Conservation (phyloP, 1,140 invertebrate species). For the Lysiphlebus fabarum region DNA sequence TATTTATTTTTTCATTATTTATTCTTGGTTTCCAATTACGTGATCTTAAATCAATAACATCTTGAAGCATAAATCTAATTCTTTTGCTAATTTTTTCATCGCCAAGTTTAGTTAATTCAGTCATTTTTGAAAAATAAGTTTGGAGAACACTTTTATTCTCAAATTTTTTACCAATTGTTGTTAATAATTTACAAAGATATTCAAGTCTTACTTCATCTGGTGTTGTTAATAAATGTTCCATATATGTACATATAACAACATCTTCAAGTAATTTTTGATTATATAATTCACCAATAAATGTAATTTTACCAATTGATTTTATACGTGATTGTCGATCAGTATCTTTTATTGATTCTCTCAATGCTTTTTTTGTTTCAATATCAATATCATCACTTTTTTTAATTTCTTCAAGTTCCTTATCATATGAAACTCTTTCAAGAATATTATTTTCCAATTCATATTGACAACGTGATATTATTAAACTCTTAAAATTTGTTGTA, state of each 20-base stretch:
- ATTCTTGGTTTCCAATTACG: conserved; percentile 84
- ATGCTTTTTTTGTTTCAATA: conserved; percentile 65
- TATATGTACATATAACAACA: conserved; percentile 86
- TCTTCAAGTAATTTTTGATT: conserved; percentile 87
- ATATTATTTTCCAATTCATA: conserved; percentile 80
- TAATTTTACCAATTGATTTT: conserved; percentile 82
- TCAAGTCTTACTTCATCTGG: conserved; percentile 87
- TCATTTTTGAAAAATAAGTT: conserved; percentile 68
- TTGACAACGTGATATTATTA: conserved; percentile 82
- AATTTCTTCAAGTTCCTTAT: conserved; percentile 63
- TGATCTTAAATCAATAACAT: conserved; percentile 84
- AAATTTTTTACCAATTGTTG: conserved; percentile 86
- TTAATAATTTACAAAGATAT: conserved; percentile 86
- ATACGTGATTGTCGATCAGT: conserved; percentile 72
- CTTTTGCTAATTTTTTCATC: conserved; percentile 65
- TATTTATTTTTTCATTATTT: conserved; percentile 85
- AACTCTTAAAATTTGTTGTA: conserved; percentile 67
- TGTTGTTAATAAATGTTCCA: conserved; percentile 72
- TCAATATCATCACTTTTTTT: conserved; percentile 64
- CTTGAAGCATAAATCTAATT: conserved; percentile 92
- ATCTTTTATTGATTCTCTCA: conserved; percentile 66
- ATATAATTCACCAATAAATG: conserved; percentile 87
- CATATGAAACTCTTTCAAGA: conserved; percentile 62
- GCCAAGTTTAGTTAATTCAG: conserved; percentile 59
- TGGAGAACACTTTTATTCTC: conserved; percentile 56